phyloP scores from a whole-genome alignment of 2,113 vertebrate genomes.

The Menidia beryllina region DNA sequence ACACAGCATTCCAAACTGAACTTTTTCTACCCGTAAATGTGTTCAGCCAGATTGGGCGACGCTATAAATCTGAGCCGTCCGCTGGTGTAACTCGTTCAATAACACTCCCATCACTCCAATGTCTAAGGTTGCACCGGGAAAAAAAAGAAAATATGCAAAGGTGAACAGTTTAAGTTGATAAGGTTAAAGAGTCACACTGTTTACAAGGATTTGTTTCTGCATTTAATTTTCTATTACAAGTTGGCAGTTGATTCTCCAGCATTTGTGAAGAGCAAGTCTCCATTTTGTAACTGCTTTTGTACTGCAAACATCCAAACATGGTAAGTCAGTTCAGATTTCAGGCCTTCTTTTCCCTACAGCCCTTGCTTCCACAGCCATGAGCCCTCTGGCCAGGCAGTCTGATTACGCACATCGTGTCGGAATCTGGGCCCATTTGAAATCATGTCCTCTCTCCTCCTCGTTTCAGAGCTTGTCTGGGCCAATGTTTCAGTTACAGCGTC shows the following conservation, averaged over 20 bases:
- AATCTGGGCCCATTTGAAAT: conserved; percentile 11
- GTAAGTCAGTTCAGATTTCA: conserved; percentile 37
- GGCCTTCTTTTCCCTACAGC: conserved; percentile 4
- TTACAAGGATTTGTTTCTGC: background rate
- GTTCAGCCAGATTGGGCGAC: too few species aligned
- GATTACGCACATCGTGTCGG: conserved; percentile 16
- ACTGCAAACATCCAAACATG: conserved; percentile 6
- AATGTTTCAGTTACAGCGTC: conserved; percentile 99
- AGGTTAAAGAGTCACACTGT: background rate
- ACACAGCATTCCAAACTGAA: too few species aligned
- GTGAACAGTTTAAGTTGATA: background rate
- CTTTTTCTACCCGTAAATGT: too few species aligned
- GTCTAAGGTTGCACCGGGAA: background rate
- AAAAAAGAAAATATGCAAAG: background rate
- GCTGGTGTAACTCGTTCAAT: too few species aligned
- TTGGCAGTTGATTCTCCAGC: background rate
- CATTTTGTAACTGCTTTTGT: conserved; percentile 7
- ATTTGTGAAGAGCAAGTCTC: conserved; percentile 8
- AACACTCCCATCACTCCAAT: too few species aligned
- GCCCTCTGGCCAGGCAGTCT: background rate
- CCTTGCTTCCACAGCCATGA: conserved; percentile 16
- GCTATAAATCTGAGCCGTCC: too few species aligned
- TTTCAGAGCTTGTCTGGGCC: conserved; percentile 94
- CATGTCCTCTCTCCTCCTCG: conserved; percentile 37
- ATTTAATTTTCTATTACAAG: conserved; percentile 6